phyloP scores from a whole-genome alignment of 2,797 vertebrate genomes.

The Argentina silus region DNA sequence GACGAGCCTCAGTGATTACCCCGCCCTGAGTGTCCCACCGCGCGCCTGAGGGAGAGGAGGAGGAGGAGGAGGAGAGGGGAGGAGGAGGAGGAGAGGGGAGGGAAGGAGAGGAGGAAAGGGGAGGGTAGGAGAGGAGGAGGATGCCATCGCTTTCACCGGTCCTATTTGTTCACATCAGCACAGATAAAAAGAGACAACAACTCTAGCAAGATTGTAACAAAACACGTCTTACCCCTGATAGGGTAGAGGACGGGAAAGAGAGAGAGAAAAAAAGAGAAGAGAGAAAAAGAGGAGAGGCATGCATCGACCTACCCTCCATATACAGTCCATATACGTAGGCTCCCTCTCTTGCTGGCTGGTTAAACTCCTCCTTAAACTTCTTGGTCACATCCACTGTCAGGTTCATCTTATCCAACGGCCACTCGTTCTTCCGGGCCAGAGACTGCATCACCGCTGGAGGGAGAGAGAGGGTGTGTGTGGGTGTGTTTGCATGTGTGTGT shows the following conservation, averaged over 20 bases:
- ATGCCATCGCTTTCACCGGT: too few species aligned
- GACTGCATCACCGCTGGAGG: slow-evolving; percentile 78
- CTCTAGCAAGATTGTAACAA: too few species aligned
- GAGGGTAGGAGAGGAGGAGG: too few species aligned
- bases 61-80: background rate
- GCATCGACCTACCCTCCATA: slow-evolving; percentile 84
- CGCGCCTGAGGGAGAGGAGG: slow-evolving; percentile 57
- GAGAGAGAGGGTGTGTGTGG: background rate
- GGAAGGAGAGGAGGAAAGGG: too few species aligned
- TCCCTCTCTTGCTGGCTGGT: slow-evolving; percentile 79
- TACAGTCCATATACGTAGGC: slow-evolving; percentile 76
- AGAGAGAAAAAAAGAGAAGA: too few species aligned
- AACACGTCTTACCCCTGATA: too few species aligned
- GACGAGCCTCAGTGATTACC: slow-evolving; percentile 72
- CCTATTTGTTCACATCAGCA: too few species aligned
- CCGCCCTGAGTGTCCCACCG: slow-evolving; percentile 80
- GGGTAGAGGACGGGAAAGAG: too few species aligned
- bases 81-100: too few species aligned
- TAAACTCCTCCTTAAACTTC: slow-evolving; percentile 85
- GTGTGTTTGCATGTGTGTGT: background rate
- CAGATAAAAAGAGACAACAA: too few species aligned
- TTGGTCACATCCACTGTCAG: slow-evolving; percentile 79
- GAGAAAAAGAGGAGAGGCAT: too few species aligned
- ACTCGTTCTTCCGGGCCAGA: slow-evolving; percentile 84
- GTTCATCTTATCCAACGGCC: slow-evolving; percentile 84